Evolutionary conservation across 2,113 vertebrate species (phyloP).

Genomic region (Mola mola): DNA sequence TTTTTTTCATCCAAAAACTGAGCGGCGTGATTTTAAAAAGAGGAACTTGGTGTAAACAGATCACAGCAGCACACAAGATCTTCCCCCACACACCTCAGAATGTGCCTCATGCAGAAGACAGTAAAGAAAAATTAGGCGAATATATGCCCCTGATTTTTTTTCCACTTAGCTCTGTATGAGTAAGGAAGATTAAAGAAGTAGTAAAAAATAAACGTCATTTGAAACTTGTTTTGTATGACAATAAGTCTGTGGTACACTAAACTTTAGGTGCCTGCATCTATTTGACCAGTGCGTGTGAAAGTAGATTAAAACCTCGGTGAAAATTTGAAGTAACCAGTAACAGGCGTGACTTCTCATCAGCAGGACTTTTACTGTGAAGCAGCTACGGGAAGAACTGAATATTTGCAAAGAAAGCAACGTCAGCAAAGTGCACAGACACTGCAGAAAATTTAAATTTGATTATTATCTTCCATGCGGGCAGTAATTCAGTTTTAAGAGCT

Average conservation of each 20-base stretch:
- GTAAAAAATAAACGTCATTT: background rate
- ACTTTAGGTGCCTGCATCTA: background rate
- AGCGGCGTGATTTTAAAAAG: too few relatives aligned
- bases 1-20: background rate
- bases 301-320: background rate
- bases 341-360: background rate
- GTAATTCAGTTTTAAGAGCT: background rate
- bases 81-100: background rate
- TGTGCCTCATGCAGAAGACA: background rate
- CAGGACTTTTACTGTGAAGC: background rate
- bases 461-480: background rate
- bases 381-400: background rate
- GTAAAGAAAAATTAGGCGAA: too few relatives aligned
- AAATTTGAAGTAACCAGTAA: background rate
- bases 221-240: background rate
- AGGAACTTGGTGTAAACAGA: conserved; percentile 2
- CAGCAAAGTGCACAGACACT: background rate
- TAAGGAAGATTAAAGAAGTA: conserved; percentile 1
- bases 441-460: background rate
- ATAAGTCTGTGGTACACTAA: background rate
- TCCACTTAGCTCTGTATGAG: background rate
- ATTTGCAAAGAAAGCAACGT: background rate
- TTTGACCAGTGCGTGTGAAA: background rate
- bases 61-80: conserved; percentile 7
- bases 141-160: too few relatives aligned